Conservation (phyloP, 30 jellyfish, hydroid and myxozoan genomes). For the Aurelia sp. region DNA sequence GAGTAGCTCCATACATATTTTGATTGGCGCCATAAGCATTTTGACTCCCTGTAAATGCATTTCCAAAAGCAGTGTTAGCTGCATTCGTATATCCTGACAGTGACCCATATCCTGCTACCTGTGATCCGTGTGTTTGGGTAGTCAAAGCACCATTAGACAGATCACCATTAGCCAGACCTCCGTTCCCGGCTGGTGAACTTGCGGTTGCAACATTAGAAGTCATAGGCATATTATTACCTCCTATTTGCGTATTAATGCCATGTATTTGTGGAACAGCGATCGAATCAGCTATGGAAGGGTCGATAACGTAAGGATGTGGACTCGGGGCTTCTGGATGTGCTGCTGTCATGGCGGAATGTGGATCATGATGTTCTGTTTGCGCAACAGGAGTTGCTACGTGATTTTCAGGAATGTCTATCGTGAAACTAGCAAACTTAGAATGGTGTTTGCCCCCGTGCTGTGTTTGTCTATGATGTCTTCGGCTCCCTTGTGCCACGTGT, state of each 20-base stretch:
- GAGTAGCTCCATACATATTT: too few species aligned
- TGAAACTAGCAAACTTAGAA: neutral
- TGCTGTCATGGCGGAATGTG: neutral
- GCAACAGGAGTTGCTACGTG: neutral
- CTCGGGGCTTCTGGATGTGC: neutral
- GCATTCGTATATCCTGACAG: constrained; percentile 18
- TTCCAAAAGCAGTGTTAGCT: neutral
- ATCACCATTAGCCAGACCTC: too few species aligned
- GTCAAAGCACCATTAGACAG: too few species aligned
- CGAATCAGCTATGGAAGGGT: neutral
- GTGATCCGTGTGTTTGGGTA: constrained; percentile 14
- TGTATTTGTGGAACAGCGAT: too few species aligned
- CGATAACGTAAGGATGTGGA: neutral
- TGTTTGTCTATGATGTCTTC: neutral
- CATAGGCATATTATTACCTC: too few species aligned
- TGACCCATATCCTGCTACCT: constrained; percentile 38
- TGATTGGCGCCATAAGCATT: too few species aligned
- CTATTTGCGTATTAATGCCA: too few species aligned
- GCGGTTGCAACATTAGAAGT: too few species aligned
- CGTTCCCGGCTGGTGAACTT: too few species aligned
- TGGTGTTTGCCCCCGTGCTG: neutral
- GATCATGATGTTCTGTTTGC: neutral
- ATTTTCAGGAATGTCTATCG: constrained; percentile 1
- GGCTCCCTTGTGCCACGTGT: neutral
- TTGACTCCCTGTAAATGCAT: too few species aligned